Percentiles rank a stretch among this genome's conserved stretches.
These are phyloP conservation scores for Minunthozetes semirufus DNA, from an alignment of 2,888 invertebrate species.

Conservation along the genomic window DNA sequence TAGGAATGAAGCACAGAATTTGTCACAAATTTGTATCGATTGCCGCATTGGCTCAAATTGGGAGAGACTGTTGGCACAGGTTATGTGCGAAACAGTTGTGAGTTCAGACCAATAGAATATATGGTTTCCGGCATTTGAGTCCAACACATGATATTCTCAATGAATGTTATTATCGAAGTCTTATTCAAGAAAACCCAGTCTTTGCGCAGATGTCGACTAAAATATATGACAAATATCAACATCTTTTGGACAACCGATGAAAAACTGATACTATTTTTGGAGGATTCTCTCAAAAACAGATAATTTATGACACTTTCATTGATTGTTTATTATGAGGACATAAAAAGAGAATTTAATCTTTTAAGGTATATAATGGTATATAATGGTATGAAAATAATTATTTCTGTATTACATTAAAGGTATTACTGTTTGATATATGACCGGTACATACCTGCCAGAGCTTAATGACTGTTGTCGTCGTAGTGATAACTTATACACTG, in stretches of 20 bases:
- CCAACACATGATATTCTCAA: not conserved
- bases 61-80: not conserved
- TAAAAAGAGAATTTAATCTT: too few species aligned
- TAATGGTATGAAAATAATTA: too few species aligned
- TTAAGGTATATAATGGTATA: too few species aligned
- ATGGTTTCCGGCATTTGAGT: not conserved
- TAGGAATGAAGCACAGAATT: not conserved
- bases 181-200: not conserved
- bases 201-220: not conserved
- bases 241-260: not conserved
- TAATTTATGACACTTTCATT: too few species aligned
- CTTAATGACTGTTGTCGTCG: constrained; percentile 1
- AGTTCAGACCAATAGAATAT: not conserved
- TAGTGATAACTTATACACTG: not conserved
- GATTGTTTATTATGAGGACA: too few species aligned
- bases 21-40: constrained; percentile 9
- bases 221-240: not conserved
- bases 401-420: too few species aligned
- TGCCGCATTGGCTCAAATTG: not conserved
- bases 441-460: not conserved
- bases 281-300: too few species aligned
- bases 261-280: not conserved
- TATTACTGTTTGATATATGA: too few species aligned
- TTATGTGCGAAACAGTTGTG: not conserved
- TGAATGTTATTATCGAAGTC: not conserved